phyloP scores from a whole-genome alignment of 2,888 invertebrate genomes.

The Chrysolina haemoptera region DNA sequence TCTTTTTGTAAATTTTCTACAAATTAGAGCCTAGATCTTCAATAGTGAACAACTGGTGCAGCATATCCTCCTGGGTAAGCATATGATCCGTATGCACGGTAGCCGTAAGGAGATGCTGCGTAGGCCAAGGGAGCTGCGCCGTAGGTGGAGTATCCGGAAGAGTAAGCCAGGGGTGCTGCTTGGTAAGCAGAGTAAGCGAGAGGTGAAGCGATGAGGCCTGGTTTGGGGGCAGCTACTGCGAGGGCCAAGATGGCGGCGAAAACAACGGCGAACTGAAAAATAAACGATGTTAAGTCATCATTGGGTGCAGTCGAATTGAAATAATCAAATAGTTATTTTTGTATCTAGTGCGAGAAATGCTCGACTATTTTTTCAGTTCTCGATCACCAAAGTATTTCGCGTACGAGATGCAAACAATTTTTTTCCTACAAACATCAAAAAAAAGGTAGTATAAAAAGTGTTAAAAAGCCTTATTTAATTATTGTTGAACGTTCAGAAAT shows the following conservation, averaged over 20 bases:
- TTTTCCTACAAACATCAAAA: too few relatives aligned
- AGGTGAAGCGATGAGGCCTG: constrained; percentile 46
- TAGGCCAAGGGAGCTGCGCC: constrained; percentile 35
- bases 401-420: too few relatives aligned
- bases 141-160: constrained; percentile 11
- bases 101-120: constrained; percentile 23
- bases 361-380: too few relatives aligned
- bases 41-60: constrained; percentile 6
- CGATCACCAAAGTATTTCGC: too few relatives aligned
- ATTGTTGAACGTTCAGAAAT: too few relatives aligned
- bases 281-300: background rate
- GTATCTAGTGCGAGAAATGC: too few relatives aligned
- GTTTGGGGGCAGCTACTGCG: constrained; percentile 51
- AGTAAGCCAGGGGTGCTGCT: constrained; percentile 22
- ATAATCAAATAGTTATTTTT: too few relatives aligned
- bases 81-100: constrained; percentile 18
- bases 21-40: background rate
- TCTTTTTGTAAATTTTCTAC: background rate
- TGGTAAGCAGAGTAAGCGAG: constrained; percentile 29
- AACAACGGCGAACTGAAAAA: constrained; percentile 51
- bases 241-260: constrained; percentile 50
- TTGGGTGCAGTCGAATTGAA: too few relatives aligned
- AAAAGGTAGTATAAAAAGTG: too few relatives aligned
- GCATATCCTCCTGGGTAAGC: constrained; percentile 17
- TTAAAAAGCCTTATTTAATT: too few relatives aligned